A percentile compares a stretch with the other conserved stretches of the same genome.
Evolutionary conservation across 2,888 invertebrate genomes (phyloP).

Genomic region (Nomada fabriciana): DNA sequence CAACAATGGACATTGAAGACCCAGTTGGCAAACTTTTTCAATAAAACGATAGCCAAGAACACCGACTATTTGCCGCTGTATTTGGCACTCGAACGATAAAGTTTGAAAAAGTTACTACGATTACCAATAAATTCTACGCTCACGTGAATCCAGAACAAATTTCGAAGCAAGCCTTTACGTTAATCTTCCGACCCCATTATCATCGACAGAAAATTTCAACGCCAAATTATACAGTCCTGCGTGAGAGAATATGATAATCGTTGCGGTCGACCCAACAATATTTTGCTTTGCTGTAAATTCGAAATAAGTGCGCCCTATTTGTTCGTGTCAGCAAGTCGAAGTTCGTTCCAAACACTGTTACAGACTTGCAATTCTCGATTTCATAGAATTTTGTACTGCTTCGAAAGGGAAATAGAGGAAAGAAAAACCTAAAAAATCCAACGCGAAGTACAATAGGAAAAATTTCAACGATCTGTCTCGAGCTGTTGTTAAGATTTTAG

Average conservation of each 20-base stretch:
- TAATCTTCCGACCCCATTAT: not conserved
- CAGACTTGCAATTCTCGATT: no score
- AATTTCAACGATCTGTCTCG: not conserved
- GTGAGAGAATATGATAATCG: not conserved
- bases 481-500: not conserved
- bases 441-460: not conserved
- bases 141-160: not conserved
- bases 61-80: not conserved
- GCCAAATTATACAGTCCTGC: no score
- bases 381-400: no score
- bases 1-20: conserved; percentile 9
- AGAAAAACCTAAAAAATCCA: not conserved
- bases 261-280: not conserved
- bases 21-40: conserved; percentile 61
- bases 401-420: no score
- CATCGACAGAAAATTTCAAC: not conserved
- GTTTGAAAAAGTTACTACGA: no score
- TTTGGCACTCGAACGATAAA: not conserved
- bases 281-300: not conserved
- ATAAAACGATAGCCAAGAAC: conserved; percentile 51
- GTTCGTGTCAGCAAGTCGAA: no score
- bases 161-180: no score
- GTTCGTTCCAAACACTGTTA: no score
- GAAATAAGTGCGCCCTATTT: not conserved
- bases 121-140: not conserved